Base-by-base conservation (phyloP, 2,113 vertebrate species). In the Bos indicus region DNA sequence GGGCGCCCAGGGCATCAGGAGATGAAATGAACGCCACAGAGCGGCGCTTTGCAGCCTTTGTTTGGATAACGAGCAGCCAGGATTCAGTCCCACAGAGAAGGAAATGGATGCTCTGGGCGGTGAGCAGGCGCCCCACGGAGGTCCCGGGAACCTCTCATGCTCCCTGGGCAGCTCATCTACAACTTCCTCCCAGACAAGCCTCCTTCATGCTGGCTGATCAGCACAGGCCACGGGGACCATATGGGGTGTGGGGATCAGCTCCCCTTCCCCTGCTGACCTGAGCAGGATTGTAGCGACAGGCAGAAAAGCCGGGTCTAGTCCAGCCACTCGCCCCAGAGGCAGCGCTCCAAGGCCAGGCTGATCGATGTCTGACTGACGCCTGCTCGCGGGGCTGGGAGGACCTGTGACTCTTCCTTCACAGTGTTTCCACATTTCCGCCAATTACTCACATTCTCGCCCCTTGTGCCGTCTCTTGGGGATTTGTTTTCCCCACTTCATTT, bases 101-200 rank as follows among this genome's bases (percentile, higher is more conserved):
- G 28, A 67, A 59, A 36, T 8, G 36, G 59, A 74, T 16, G 10
- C 80, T 26, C 59, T 10, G 1, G 10, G 48, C 0, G 6, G 51
- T 6, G 3, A n/a, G n/a, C 33, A 56, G 54, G 11, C 0, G 1
- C 33, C 30, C 43, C 11, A 0, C 0, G 10, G 64, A 19, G 56
- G 36, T 30, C 85, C 81, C 14, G 5, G 5, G 21, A 43, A 10
- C 62, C 12, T 14, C 23, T 25, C 12, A 3, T 2, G 1, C 17
- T 17, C 77, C 59, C 23, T 25, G 1, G 23, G 36, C 3, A 25
- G 19, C 54, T 12, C 13, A 12, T 7, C 51, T 8, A 43, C 90
- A 78, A 25, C 3, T 1, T 57, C 71, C 54, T 25, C 46, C 33
- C 78, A 9, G 33, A 1, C 88, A 33, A 40, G 57, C 33, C 13